phyloP scores from a whole-genome alignment of 1,140 invertebrate species.

The Calephelis nemesis region DNA sequence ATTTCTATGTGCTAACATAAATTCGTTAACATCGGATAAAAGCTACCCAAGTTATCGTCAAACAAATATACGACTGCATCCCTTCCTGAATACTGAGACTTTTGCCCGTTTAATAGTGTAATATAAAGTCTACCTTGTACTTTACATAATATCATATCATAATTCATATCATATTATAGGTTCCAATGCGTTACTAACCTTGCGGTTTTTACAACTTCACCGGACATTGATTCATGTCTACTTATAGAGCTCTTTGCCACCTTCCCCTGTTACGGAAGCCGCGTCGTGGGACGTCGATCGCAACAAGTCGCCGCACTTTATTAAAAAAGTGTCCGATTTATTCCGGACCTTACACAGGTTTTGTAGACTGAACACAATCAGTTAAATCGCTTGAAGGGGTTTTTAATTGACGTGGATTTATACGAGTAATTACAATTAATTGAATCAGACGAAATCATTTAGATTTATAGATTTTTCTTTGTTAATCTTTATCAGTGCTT shows the following conservation, averaged over 20 bases:
- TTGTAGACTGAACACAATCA: conserved; percentile 6
- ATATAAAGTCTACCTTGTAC: too few species aligned
- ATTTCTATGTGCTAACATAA: too few species aligned
- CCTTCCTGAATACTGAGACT: too few species aligned
- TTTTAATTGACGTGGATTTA: conserved; percentile 15
- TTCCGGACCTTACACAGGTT: conserved; percentile 9
- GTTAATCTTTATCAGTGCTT: neutral
- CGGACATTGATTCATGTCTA: neutral
- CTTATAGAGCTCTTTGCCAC: neutral
- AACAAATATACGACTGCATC: neutral
- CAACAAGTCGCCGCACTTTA: neutral
- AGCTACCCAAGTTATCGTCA: neutral
- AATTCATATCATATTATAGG: too few species aligned
- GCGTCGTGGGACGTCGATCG: conserved; percentile 29
- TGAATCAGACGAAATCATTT: neutral
- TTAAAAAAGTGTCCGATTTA: conserved; percentile 11
- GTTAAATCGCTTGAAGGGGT: conserved; percentile 9
- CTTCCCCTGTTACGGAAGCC: conserved; percentile 38
- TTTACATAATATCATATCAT: too few species aligned
- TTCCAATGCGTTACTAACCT: too few species aligned
- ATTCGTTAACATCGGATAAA: too few species aligned
- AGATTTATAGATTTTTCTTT: conserved; percentile 6
- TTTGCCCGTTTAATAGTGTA: neutral
- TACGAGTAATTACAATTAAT: conserved; percentile 9
- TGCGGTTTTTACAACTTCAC: too few species aligned